Evolutionary conservation across 2,888 invertebrate species (phyloP), one percentile per base, ranked within the genome.

Genomic region (Xestobium rufovillosum): DNA sequence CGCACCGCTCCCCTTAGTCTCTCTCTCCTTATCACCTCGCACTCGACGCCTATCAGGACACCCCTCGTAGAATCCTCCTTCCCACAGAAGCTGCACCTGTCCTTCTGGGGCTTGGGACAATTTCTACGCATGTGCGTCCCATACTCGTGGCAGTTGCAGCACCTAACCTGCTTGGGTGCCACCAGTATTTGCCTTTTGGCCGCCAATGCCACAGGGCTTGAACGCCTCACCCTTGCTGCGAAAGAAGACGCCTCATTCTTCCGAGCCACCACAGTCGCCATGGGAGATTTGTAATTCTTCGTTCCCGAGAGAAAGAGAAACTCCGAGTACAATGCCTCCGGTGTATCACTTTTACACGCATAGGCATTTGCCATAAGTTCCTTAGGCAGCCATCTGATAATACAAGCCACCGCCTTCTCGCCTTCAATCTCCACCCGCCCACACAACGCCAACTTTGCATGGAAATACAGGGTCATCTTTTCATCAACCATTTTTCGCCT

Each of bases 391-490:
- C 36, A 26, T 31, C 27, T n/a, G 10, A 40, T 37, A 15, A 40
- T 25, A 9, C 32, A 32, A 1, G 40, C 31, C 12, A 40, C 29
- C 10, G 37, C 34, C n/a, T 14, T 26, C 11, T 27, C 26, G 14
- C 29, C 30, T 15, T 13, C 13, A 12, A 40, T 10, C 12, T 25
- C 15, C 14, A 26, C 31, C 19, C 26, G 14, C 15, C 34, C 30
- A 14, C 25, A 31, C 16, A 34, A 51, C 48, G 38, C 49, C 48
- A 34, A 43, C 51, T 3, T 55, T 28, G 4, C 51, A 27, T 15
- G 52, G 47, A 32, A 57, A 29, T 56, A 58, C 23, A 46, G 50
- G 3, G 53, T 49, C 53, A 55, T 56, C 2, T 49, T 45, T 34
- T 47, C 55, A 3, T 11, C 29, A 9, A 48, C 47, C 11, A 3